Evolutionary conservation across 2,113 vertebrate genomes (phyloP).

Genomic region (Tachuris rubrigastra): DNA sequence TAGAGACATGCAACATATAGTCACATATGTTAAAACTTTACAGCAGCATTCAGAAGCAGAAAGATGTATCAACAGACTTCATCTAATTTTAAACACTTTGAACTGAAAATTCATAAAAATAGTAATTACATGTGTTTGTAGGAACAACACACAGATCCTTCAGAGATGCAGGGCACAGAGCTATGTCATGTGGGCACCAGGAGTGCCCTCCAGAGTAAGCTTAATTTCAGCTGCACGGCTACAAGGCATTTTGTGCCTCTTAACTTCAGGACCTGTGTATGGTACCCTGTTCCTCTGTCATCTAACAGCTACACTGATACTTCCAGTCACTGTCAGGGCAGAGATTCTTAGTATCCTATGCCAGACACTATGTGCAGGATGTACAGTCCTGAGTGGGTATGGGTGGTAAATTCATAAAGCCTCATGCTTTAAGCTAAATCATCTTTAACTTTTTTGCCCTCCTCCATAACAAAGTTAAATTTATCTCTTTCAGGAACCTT

Average conservation of each 20-base stretch:
- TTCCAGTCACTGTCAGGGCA: background rate
- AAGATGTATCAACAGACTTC: background rate
- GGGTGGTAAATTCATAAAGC: background rate
- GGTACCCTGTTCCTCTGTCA: background rate
- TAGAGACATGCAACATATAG: accelerated
- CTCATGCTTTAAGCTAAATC: background rate
- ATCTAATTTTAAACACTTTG: background rate
- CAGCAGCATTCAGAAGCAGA: background rate
- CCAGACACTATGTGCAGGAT: accelerated
- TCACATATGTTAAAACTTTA: background rate
- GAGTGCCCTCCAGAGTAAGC: accelerated
- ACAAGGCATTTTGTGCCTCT: background rate
- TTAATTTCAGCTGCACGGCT: accelerated
- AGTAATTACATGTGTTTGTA: background rate
- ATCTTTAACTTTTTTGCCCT: background rate
- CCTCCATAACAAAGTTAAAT: background rate
- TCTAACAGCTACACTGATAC: background rate
- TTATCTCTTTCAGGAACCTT: background rate
- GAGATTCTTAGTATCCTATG: background rate
- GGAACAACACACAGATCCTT: background rate
- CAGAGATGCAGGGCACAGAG: background rate
- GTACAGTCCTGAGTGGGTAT: background rate
- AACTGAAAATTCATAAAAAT: background rate
- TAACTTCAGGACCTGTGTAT: background rate
- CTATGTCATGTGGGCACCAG: background rate